Base-by-base conservation (phyloP, 2,888 invertebrate genomes). In the Orthosia gothica region DNA sequence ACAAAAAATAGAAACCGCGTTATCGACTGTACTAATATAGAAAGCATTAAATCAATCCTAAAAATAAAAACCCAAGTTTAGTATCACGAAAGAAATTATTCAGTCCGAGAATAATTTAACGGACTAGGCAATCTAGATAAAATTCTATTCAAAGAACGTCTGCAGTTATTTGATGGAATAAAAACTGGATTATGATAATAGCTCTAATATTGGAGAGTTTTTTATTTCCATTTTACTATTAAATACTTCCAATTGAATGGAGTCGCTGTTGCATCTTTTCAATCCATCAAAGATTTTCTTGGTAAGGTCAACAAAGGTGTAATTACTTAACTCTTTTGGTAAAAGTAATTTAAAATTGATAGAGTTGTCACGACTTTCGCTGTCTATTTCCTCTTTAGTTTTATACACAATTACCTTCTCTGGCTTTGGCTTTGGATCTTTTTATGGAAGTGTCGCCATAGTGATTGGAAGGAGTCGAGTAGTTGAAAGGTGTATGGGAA, bases 61-160 rank as follows among this genome's bases (percentile, higher is more conserved):
- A 47, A 45, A 58, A 69, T 58, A 54, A 47, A 23, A 75, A 40
- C 20, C 18, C 3, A 18, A 16, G 11, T 59, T 18, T 13, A 59
- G 7, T 23, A 52, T 18, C 40, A 32, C 32, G 23, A 79, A 75
- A 59, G 58, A 69, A 49, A 71, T 83, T 59, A 83, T 65, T 71
- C 69, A 16, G 23, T 45, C 47, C n/a, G 15, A 61, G 57, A 57
- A 67, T 71, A 66, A 63, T 71, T 79, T 54, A 23, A 67, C 16
- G 20, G 49, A 71, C 50, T 62, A 71, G 45, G 59, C 81, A 83
- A 83, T 82, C 70, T 69, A 50, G 74, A 85, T 80, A 65, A 79
- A 76, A 85, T 68, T 55, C n/a, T 26, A 68, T 76, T 72, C 57
- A 69, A 66, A 58, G 55, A 73, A 54, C 54, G 47, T 59, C 69